phyloP scores from a whole-genome alignment of 2,113 vertebrate genomes.

The Tragelaphus imberbis region DNA sequence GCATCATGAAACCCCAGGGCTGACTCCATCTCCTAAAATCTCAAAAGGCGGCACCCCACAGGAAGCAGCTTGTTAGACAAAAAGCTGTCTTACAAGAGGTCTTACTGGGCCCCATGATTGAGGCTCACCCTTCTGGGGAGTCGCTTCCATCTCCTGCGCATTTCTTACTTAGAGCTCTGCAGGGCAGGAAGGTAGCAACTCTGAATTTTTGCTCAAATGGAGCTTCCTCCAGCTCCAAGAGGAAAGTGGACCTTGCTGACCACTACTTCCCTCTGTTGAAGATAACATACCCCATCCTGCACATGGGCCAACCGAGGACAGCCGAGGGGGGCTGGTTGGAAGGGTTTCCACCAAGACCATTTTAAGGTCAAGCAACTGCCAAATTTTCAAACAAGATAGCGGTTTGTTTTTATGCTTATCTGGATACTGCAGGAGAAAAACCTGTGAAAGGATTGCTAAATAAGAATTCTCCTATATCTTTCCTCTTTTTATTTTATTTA shows the following conservation, averaged over 20 bases:
- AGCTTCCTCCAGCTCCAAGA: neutral
- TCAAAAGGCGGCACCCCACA: neutral
- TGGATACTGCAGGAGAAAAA: neutral
- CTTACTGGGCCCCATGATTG: neutral
- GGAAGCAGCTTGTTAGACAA: neutral
- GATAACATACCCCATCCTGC: neutral
- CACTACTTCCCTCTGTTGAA: neutral
- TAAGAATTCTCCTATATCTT: conserved; percentile 26
- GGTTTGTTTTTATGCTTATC: neutral
- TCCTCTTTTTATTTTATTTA: neutral
- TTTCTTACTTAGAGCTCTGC: neutral
- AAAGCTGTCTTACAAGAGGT: neutral
- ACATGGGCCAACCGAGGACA: neutral
- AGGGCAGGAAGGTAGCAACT: neutral
- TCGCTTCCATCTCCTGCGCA: accelerated
- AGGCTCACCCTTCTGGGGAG: neutral
- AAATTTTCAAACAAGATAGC: neutral
- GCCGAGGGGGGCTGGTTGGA: neutral
- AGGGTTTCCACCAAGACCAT: neutral
- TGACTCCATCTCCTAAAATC: neutral
- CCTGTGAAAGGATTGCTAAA: neutral
- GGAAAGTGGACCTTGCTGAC: neutral
- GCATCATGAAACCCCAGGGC: neutral
- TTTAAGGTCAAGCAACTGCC: neutral
- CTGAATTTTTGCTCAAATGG: neutral